Evolutionary conservation across 2,888 invertebrate species (phyloP), one percentile per base, ranked within the genome.

Genomic region (Amphipyra tragopoginis): DNA sequence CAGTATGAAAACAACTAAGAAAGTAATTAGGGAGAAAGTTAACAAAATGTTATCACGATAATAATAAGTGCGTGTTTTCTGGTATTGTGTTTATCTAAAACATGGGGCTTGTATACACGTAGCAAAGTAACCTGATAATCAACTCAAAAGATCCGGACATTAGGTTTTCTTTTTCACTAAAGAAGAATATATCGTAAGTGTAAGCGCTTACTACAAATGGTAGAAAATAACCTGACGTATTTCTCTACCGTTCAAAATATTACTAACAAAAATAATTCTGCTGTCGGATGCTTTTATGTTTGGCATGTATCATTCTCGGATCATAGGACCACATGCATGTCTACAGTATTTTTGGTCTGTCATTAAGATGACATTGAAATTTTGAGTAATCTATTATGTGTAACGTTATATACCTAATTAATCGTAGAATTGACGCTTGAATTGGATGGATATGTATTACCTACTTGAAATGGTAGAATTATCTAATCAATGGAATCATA

Each of bases 41-140:
- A 69, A 60, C 60, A 57, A 57, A 73, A 80, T 67, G 72, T 80
- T 64, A 72, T 73, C 48, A 58, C 53, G 65, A 59, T 77, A 47
- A 62, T 65, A 64, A 58, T 67, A 56, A 64, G 48, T 67, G 65
- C 65, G 55, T 64, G 66, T 71, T 80, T 49, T 53, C 42, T 49
- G 61, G 64, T 62, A 62, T 75, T 59, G 55, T 68, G 57, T 67
- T 65, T 65, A 79, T 72, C 66, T 50, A 55, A 68, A 71, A 81
- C 53, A 62, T 47, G 54, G 40, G 57, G 15, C 33, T 44, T 38
- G 60, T 49, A 39, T 40, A 48, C 62, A 44, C 43, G 57, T 53
- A 38, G 43, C 48, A 44, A 60, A 58, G 48, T 69, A 69, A 67
- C 57, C 51, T 44, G 47, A 65, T 68, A 69, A n/a, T 65, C 57